Conservation (phyloP, 2,888 invertebrate species). For the Dolichopus griseipennis region DNA sequence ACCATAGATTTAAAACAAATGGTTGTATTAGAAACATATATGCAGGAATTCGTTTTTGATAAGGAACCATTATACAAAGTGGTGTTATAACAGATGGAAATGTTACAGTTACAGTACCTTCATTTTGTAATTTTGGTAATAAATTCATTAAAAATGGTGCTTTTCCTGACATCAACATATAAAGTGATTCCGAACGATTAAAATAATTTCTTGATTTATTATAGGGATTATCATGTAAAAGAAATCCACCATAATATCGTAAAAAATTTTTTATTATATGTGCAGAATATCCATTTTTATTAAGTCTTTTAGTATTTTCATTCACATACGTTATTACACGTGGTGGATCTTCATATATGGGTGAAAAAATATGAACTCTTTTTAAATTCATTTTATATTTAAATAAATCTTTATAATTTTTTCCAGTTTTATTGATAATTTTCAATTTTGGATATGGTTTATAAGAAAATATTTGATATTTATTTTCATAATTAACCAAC, state of each 20-base stretch:
- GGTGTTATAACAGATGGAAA: slow-evolving; percentile 7
- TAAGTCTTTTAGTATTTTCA: too few relatives aligned
- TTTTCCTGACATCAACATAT: not conserved
- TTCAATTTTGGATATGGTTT: not conserved
- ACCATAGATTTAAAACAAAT: slow-evolving; percentile 12
- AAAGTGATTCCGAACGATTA: not conserved
- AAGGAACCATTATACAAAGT: slow-evolving; percentile 15
- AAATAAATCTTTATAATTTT: not conserved
- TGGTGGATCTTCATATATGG: not conserved
- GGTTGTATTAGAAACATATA: slow-evolving; percentile 14
- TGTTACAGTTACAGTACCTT: not conserved
- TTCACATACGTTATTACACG: too few relatives aligned
- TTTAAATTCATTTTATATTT: not conserved
- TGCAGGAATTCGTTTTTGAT: slow-evolving; percentile 7
- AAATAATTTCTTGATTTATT: not conserved
- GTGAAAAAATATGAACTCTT: not conserved
- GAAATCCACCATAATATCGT: too few relatives aligned
- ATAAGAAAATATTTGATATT: not conserved
- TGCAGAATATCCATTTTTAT: too few relatives aligned
- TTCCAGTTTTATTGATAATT: not conserved
- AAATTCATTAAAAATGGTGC: not conserved
- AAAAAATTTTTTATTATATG: too few relatives aligned
- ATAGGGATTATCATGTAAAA: not conserved
- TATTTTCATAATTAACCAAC: not conserved
- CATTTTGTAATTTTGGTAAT: not conserved